Base-by-base conservation (phyloP, 2,797 vertebrate species). In the Rousettus madagascariensis region DNA sequence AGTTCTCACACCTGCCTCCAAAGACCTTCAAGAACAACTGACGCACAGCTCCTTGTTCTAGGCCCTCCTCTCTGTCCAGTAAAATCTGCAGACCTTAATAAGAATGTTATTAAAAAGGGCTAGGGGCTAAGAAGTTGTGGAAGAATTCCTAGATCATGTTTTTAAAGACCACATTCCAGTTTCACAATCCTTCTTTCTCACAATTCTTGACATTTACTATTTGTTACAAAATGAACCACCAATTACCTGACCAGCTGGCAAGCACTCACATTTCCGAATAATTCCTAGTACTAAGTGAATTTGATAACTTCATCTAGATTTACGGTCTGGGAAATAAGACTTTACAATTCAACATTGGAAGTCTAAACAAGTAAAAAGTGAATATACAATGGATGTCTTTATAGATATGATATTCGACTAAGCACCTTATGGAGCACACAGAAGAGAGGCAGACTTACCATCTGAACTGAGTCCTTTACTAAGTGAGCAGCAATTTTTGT, bases 241-340 rank as follows among this genome's bases (percentile, higher is more conserved):
- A 51, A 87, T 83, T 51, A 95, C 63, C 57, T 86, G 80, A 74
- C 75, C 86, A 74, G 90, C 63, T 92, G 87, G 68, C 49, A 26
- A 61, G 65, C 26, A 33, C 24, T 88, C 78, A 19, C 3, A 1
- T 77, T 94, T 91, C 91, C 89, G 55, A 92, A 93, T 95, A 93
- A 96, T 96, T 95, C 53, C 86, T 90, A 83, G 95, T 97, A 95
- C 84, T 71, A 91, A 84, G 82, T 68, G 93, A 91, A 96, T 88
- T 49, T 89, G 74, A 80, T 86, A 69, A 91, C 78, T 86, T 86
- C 74, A 79, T 91, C 93, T 90, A 91, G 80, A 71, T 92, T 95
- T 90, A 96, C 65, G 79, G 61, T 46, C 90, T 82, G 77, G 43
- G 61, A 96, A 96, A 75, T 6, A 8, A 96, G 59, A 72, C 26